Percentiles rank a stretch among this genome's conserved stretches.
Conservation (phyloP, 2,113 vertebrate species). For the Tinamus guttatus region DNA sequence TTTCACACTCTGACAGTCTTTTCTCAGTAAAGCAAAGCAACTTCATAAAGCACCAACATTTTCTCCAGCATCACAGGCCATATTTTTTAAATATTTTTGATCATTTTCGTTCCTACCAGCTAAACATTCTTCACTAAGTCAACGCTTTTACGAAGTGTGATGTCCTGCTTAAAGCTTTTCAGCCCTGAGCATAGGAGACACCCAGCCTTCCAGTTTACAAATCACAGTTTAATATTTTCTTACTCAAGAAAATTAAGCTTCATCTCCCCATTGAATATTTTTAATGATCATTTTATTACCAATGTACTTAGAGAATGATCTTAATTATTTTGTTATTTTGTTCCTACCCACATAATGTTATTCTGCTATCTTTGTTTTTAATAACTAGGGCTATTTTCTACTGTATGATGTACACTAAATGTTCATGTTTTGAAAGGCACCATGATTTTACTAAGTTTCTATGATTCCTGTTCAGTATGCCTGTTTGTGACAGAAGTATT, state of each 20-base stretch:
- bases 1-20: slow-evolving; percentile 17
- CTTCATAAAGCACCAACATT: background rate
- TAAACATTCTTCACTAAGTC: slow-evolving; percentile 47
- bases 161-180: slow-evolving; percentile 35
- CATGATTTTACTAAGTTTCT: background rate
- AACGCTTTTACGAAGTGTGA: slow-evolving; percentile 46
- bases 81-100: slow-evolving; percentile 8
- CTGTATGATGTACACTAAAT: background rate
- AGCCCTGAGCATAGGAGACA: slow-evolving; percentile 34
- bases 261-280: background rate
- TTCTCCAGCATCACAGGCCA: slow-evolving; percentile 37
- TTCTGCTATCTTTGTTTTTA: background rate
- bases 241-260: background rate
- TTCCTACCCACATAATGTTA: background rate
- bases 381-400: background rate
- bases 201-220: slow-evolving; percentile 37
- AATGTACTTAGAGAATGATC: background rate
- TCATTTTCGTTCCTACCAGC: slow-evolving; percentile 42
- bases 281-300: background rate
- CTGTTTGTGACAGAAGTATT: background rate
- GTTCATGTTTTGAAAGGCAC: background rate
- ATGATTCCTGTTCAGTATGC: background rate
- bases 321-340: background rate
- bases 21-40: slow-evolving; percentile 41
- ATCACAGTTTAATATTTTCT: slow-evolving; percentile 8